Conservation (phyloP, 1,140 invertebrate species). For the Cryptotermes secundus region DNA sequence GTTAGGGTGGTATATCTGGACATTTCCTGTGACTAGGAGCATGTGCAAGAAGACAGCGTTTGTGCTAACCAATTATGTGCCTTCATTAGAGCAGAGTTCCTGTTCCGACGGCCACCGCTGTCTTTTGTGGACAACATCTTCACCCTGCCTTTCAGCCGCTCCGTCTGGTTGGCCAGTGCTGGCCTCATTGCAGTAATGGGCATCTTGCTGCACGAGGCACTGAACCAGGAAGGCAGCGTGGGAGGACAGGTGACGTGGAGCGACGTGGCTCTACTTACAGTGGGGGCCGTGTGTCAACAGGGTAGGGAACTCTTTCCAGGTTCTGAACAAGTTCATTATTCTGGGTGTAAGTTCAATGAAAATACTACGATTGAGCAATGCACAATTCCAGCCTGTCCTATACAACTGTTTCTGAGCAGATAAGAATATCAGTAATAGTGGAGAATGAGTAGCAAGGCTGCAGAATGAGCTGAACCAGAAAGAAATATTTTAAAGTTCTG, state of each 20-base stretch:
- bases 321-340: no score
- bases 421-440: background rate
- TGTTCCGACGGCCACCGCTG: conserved; percentile 41
- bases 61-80: no score
- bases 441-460: background rate
- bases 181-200: conserved; percentile 52
- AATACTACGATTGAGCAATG: background rate
- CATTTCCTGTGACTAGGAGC: no score
- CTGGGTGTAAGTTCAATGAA: no score
- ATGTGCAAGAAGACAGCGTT: no score
- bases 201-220: conserved; percentile 42
- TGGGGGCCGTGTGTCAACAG: conserved; percentile 62
- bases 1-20: no score
- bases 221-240: background rate
- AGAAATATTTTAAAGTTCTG: background rate
- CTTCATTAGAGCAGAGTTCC: conserved; percentile 49
- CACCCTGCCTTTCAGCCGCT: conserved; percentile 57
- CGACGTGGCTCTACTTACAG: conserved; percentile 22
- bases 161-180: conserved; percentile 56
- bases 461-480: no score
- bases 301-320: conserved; percentile 43
- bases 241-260: background rate
- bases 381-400: background rate
- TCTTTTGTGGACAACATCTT: conserved; percentile 57
- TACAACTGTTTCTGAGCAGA: no score